These are phyloP conservation scores for Cremastobaeus sp. DNA, from an alignment of 2,888 invertebrate species.

Conservation along the genomic window DNA sequence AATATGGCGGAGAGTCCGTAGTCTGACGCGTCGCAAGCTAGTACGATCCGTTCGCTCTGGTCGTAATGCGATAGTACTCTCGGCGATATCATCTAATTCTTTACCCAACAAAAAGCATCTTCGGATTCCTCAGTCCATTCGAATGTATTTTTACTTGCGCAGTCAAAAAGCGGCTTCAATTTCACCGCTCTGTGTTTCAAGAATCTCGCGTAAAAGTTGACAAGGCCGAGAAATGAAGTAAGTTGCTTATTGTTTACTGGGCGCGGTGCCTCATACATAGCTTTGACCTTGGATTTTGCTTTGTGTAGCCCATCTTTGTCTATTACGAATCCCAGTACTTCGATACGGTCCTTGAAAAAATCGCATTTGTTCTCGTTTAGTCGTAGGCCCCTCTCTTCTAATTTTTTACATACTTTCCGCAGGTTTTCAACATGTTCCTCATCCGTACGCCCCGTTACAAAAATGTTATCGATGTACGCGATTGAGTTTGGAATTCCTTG, in stretches of 20 bases:
- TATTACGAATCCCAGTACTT: conserved; percentile 17
- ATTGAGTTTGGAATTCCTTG: conserved; percentile 33
- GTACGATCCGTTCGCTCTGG: conserved; percentile 44
- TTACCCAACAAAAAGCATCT: background rate
- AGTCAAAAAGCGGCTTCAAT: conserved; percentile 10
- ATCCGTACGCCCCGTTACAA: background rate
- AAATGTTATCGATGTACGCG: conserved; percentile 1
- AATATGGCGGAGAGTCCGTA: conserved; percentile 51
- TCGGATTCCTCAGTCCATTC: conserved; percentile 23
- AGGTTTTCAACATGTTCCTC: background rate
- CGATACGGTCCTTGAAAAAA: conserved; percentile 4
- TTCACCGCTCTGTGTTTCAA: conserved; percentile 1
- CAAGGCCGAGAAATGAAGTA: conserved; percentile 11
- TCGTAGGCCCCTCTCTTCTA: conserved; percentile 3
- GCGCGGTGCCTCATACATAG: conserved; percentile 9
- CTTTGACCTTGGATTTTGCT: conserved; percentile 13
- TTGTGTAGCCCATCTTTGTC: conserved; percentile 16
- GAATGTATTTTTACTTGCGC: background rate
- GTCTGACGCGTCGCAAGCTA: conserved; percentile 52
- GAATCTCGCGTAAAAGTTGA: conserved; percentile 25
- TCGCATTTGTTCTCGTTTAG: conserved; percentile 5
- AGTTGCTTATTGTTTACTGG: conserved; percentile 10
- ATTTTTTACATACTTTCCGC: background rate
- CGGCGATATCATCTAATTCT: background rate
- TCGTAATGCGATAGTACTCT: conserved; percentile 47